Evolutionary conservation across 1,140 invertebrate genomes (phyloP), one percentile per base, ranked within the genome.

Genomic region (Papilio helenus): DNA sequence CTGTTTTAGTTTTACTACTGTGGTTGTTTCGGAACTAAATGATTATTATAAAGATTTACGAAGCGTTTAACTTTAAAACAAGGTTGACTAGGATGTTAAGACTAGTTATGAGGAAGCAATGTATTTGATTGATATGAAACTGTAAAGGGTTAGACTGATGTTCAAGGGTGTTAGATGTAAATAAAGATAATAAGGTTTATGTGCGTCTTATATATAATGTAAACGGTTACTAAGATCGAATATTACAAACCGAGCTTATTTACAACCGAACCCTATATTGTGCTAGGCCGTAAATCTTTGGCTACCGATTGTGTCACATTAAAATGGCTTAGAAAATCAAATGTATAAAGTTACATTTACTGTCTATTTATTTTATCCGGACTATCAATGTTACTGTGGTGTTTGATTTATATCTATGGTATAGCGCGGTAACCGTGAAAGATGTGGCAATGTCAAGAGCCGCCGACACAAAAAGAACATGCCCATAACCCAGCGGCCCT

Each of bases 361-460:
- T 12, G 9, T 55, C 51, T 55, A 68, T 68, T 34, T 26, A 68
- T 29, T 68, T 68, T 29, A 34, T 68, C 26, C 14, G 3, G 18
- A 68, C 14, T 26, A 68, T 68, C 61, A 68, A 26, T 29, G 14
- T 29, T 26, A 10, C 55, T 58, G 10, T 39, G 51, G 51, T 55
- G 51, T 79, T 85, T 81, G 82, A 87, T 85, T 85, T 80, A 86
- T 85, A 84, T 79, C 79, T 82, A 14, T 26, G 58, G 20, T 34
- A 29, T 68, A 29, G 72, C 55, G 46, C 51, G 68, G 76, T 85
- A 88, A 85, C 85, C 86, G 84, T 88, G 85, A 87, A 87, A 80
- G 84, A 79, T 81, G 84, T 78, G 79, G 87, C 92, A 93, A 93
- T 93, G 92, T 93, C 92, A 93, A 93, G 92, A 89, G 79, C 92